Evolutionary conservation across 1,140 invertebrate genomes (phyloP), one percentile per base, ranked within the genome.

Genomic region (Drosophila willistoni): DNA sequence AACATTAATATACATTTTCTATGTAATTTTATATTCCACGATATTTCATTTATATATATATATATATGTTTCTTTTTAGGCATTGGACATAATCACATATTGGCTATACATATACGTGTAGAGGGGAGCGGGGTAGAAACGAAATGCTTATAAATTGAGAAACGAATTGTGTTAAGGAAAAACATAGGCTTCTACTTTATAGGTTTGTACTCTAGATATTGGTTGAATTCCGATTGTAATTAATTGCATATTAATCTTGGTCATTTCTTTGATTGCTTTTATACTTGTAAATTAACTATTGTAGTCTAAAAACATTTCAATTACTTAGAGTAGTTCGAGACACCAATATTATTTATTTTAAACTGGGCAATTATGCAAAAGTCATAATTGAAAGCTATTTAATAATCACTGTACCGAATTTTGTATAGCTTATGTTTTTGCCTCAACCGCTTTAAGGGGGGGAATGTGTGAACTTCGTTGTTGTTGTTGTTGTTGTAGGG

Each of bases 81-180:
- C 68, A 80, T 71, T 62, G 70, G 55, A 64, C 42, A 64, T 67
- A 86, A 87, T 87, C 79, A 87, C 83, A 87, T 82, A 73, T 77
- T 79, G 79, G 79, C 75, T 71, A 78, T 73, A n/a, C n/a, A n/a
- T n/a, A 75, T 25, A 56, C 14, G 47, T 51, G 71, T 68, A 78
- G 78, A 68, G 51, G 81, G 56, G 44, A 68, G 7, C 22, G 22
- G 22, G 22, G 22, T 47, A 10, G 44, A 47, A 19, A 12, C 44
- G 9, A 51, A 51, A 51, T 51, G 44, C 44, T 51, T 51, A 12
- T 51, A 9, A 51, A 22, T 51, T 51, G 44, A 22, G 7, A 22
- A 51, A 51, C 44, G 44, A 51, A 12, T 51, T 22, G 13, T 4
- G 19, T 51, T 51, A 22, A 12, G 17, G 44, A 19, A 22, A 51